Evolutionary conservation across 2,113 vertebrate genomes (phyloP).

Genomic region (Lipophrys pholis): DNA sequence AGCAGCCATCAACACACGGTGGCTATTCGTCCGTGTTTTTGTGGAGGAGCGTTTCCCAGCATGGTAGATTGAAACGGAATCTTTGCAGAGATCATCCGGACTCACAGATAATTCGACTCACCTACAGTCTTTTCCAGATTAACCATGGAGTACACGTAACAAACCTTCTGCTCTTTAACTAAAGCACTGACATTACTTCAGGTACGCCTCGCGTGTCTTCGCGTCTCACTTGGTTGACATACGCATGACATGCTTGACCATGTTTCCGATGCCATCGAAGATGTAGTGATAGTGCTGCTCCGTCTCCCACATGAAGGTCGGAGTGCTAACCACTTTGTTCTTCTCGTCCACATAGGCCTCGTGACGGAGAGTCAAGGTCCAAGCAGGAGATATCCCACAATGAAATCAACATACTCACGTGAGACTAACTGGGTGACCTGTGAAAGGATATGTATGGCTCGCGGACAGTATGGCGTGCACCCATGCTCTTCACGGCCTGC

Average conservation of each 20-base stretch:
- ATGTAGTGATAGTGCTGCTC: conserved; percentile 83
- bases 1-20: too few species aligned
- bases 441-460: conserved; percentile 84
- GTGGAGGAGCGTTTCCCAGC: too few species aligned
- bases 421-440: background rate
- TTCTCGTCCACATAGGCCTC: conserved; percentile 82
- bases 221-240: conserved; percentile 74
- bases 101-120: background rate
- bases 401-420: background rate
- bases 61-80: too few species aligned
- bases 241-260: conserved; percentile 83
- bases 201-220: background rate
- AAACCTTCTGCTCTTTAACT: conserved; percentile 33
- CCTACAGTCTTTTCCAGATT: background rate
- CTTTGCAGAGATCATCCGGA: background rate
- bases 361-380: conserved; percentile 60
- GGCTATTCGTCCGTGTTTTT: too few species aligned
- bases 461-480: conserved; percentile 72
- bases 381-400: background rate
- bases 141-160: conserved; percentile 6
- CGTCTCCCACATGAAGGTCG: conserved; percentile 84
- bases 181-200: conserved; percentile 49
- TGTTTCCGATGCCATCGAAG: conserved; percentile 82
- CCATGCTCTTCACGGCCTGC: conserved; percentile 81
- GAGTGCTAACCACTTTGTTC: conserved; percentile 84